Conservation (phyloP, 2,797 vertebrate species). For the Myotis myotis region DNA sequence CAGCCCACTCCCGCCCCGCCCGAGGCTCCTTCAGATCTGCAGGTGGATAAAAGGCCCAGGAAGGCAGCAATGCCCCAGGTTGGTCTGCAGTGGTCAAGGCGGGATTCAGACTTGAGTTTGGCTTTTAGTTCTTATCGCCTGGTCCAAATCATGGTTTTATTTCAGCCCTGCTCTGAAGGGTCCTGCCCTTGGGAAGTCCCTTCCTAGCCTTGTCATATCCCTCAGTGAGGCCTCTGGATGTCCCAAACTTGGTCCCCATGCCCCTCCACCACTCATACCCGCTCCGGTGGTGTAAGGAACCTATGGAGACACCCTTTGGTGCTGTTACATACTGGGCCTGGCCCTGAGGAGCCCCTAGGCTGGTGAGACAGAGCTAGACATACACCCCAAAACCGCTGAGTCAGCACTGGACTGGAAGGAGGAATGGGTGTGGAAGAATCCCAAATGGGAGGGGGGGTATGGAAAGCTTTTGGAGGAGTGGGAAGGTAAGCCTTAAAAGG, state of each 20-base stretch:
- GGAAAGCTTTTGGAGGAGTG: not conserved
- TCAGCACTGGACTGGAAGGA: not conserved
- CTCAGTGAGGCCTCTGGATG: not conserved
- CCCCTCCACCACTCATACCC: not conserved
- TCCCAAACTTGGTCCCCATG: not conserved
- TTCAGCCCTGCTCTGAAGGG: not conserved
- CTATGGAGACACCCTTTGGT: not conserved
- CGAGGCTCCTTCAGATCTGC: not conserved
- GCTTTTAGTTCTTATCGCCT: not conserved
- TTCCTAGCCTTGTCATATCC: not conserved
- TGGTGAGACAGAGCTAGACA: not conserved
- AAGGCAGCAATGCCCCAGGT: fast-evolving
- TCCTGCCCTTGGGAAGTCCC: not conserved
- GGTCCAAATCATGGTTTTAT: not conserved
- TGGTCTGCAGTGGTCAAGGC: not conserved
- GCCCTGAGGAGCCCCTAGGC: not conserved
- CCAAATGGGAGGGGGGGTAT: not conserved
- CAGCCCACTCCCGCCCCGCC: not conserved
- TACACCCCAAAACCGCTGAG: not conserved
- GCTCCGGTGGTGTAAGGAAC: not conserved
- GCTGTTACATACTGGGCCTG: fast-evolving
- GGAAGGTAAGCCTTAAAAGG: not conserved
- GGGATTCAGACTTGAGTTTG: not conserved
- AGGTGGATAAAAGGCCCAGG: not conserved
- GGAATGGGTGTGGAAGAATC: not conserved